These are phyloP conservation scores for Oncorhynchus tshawytscha DNA, from an alignment of 2,113 vertebrate genomes.

Conservation along the genomic window DNA sequence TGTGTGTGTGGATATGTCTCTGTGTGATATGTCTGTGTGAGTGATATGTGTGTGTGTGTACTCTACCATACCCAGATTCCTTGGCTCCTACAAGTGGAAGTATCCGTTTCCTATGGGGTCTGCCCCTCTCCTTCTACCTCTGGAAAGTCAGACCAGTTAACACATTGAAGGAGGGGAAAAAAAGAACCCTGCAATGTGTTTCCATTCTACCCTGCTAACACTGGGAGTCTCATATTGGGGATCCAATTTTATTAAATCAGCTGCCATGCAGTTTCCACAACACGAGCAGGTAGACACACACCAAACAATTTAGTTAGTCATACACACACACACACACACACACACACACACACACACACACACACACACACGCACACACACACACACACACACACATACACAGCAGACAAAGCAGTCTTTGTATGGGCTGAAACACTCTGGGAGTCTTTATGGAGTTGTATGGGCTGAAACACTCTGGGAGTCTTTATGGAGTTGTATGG, in stretches of 20 bases:
- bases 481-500: slow-evolving; percentile 66
- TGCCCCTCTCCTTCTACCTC: slow-evolving; percentile 49
- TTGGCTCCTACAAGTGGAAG: slow-evolving; percentile 54
- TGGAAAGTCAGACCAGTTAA: slow-evolving; percentile 67
- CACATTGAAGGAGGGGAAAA: background rate
- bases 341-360: no score
- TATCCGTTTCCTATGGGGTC: slow-evolving; percentile 58
- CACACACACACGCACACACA: no score
- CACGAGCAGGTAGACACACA: slow-evolving; percentile 73
- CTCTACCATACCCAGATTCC: slow-evolving; percentile 48
- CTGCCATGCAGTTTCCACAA: slow-evolving; percentile 67
- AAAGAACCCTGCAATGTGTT: slow-evolving; percentile 57
- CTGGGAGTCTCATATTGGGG: slow-evolving; percentile 71
- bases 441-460: slow-evolving; percentile 69
- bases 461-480: slow-evolving; percentile 56
- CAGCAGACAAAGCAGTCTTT: slow-evolving; percentile 80
- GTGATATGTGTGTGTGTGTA: slow-evolving; percentile 25
- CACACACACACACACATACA: no score
- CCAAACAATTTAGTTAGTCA: no score
- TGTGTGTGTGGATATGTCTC: no score
- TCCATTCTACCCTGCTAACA: slow-evolving; percentile 73
- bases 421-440: slow-evolving; percentile 73
- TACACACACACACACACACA: no score
- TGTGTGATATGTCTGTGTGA: background rate
- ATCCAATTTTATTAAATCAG: slow-evolving; percentile 84